A percentile compares a stretch with the other conserved stretches of the same genome.
Conservation (phyloP, 2,888 invertebrate species). For the Philopedon plagiatum region DNA sequence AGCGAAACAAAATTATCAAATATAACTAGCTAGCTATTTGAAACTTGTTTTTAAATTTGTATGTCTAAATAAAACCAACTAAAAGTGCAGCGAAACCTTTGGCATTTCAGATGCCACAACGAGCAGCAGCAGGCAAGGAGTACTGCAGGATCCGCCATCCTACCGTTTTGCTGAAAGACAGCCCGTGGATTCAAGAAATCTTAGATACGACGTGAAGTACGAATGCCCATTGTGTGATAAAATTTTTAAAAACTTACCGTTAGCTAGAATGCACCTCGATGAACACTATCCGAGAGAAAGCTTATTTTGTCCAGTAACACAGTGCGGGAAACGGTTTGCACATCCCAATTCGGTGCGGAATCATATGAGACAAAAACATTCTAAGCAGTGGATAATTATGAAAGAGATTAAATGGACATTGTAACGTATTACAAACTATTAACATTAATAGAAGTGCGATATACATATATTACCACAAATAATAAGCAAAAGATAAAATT, state of each 20-base stretch:
- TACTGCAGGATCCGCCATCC: conserved; percentile 59
- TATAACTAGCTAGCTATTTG: not conserved
- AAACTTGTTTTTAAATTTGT: conserved; percentile 12
- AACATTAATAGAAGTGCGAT: too few relatives aligned
- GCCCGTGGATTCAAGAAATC: conserved; percentile 59
- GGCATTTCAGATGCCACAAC: conserved; percentile 76
- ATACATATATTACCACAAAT: too few relatives aligned
- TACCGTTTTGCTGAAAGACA: conserved; percentile 62
- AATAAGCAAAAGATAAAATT: too few relatives aligned
- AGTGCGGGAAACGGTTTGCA: conserved; percentile 82
- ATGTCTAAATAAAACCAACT: conserved; percentile 57
- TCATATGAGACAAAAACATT: conserved; percentile 89
- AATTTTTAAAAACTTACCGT: conserved; percentile 70
- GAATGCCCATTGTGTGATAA: conserved; percentile 83
- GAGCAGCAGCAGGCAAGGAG: conserved; percentile 50
- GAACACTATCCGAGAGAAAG: conserved; percentile 89
- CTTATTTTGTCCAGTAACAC: conserved; percentile 83
- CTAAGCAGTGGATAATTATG: conserved; percentile 86
- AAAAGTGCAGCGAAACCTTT: conserved; percentile 67
- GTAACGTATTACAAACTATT: too few relatives aligned
- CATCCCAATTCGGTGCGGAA: conserved; percentile 91
- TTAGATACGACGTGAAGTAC: conserved; percentile 66
- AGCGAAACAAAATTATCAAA: too few relatives aligned
- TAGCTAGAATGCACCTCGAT: conserved; percentile 82
- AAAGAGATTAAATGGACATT: conserved; percentile 83